Conservation (phyloP, 2,113 vertebrate species). For the Chloropsis cyanopogon region DNA sequence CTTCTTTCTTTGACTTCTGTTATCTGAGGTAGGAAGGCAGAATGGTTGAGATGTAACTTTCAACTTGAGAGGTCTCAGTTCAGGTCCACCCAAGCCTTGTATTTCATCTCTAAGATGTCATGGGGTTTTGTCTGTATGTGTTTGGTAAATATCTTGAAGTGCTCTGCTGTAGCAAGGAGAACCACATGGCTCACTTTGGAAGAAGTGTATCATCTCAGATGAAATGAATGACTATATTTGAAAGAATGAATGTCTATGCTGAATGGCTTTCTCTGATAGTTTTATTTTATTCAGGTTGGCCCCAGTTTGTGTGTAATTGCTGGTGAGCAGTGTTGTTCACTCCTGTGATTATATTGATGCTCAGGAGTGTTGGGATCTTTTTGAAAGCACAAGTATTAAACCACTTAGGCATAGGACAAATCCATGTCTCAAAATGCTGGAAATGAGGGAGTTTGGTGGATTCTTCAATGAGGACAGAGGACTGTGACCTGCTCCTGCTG, state of each 20-base stretch:
- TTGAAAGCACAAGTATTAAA: background rate
- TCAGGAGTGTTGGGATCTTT: background rate
- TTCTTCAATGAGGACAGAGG: accelerated
- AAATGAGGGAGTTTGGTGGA: background rate
- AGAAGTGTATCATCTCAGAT: background rate
- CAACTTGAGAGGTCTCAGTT: background rate
- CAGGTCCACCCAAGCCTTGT: background rate
- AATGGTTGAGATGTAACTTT: background rate
- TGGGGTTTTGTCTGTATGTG: background rate
- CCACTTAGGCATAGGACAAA: background rate
- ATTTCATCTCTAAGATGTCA: background rate
- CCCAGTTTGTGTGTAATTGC: background rate
- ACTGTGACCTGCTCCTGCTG: background rate
- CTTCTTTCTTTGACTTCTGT: background rate
- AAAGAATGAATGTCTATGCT: background rate
- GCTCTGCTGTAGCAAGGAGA: background rate
- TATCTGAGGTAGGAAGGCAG: background rate
- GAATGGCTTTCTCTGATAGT: background rate
- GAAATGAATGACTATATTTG: background rate
- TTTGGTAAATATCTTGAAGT: background rate
- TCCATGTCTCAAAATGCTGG: background rate
- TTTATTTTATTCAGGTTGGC: background rate
- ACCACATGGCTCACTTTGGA: background rate
- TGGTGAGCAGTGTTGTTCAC: background rate
- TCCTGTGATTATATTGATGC: background rate